Base-by-base conservation (phyloP, 2,888 invertebrate species). In the Teleiodes luculella region DNA sequence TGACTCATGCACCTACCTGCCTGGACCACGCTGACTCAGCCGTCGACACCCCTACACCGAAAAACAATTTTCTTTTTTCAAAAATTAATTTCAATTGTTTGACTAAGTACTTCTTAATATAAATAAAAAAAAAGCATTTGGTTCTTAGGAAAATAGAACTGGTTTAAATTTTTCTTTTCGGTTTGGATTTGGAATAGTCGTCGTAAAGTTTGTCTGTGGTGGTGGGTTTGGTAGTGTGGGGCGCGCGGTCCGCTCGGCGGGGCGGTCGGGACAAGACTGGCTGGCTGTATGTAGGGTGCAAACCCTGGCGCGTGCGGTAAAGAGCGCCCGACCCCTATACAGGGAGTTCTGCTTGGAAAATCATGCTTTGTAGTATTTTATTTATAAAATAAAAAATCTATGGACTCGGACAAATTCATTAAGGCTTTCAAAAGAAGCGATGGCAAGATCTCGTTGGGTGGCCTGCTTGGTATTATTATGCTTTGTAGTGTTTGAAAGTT, bases 221-320 rank as follows among this genome's bases (percentile, higher is more conserved):
- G 1, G 36, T 16, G 59, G 57, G 18, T 18, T n/a, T 56, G 63
- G 62, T 67, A 57, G 62, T 58, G 72, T 73, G 83, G 86, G 87
- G 85, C 83, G 86, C 83, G 81, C 86, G 83, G 82, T 83, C 84
- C 86, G 86, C 83, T 75, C 80, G 55, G 66, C 63, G 66, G 77
- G 78, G 83, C 83, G 82, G 81, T 78, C 73, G 78, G 77, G 72
- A 77, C 72, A 75, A 80, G 81, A 88, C 88, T 88, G 87, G 62
- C 71, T 65, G 58, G 61, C 61, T 18, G 37, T 8, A 87, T 86
- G 62, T 72, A 72, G 85, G 86, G 85, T 78, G 79, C 72, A 70
- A 75, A 72, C 78, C 82, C 79, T 67, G 43, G 75, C 82, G 76
- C 81, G 82, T 83, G 83, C 79, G 67, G 68, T 14, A 67, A 71